A percentile compares a stretch with the other conserved stretches of the same genome.
These are phyloP conservation scores for Drosophila quadrilineata DNA, from an alignment of 1,140 invertebrate species.

Conservation along the genomic window DNA sequence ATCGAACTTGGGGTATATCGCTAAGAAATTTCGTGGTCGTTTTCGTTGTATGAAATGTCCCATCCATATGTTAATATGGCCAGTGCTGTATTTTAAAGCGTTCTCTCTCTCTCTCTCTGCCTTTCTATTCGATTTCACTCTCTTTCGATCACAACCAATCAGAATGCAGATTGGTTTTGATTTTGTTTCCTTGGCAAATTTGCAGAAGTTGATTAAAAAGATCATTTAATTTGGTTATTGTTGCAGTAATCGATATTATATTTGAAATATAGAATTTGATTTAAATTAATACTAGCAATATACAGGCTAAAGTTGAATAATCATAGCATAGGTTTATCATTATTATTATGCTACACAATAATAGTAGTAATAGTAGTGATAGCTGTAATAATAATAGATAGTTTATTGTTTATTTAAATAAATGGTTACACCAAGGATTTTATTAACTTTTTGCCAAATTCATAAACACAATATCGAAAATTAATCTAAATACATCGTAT, in stretches of 20 bases:
- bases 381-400: constrained; percentile 30
- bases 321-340: constrained; percentile 34
- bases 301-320: constrained; percentile 55
- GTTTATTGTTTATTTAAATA: constrained; percentile 34
- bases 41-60: too few relatives aligned
- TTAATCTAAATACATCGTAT: constrained; percentile 12
- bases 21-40: too few relatives aligned
- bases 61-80: too few relatives aligned
- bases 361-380: constrained; percentile 34
- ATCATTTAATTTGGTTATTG: constrained; percentile 8
- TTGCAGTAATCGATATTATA: constrained; percentile 56
- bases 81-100: too few relatives aligned
- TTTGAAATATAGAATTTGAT: constrained; percentile 77
- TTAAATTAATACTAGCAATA: constrained; percentile 73
- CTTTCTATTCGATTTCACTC: too few relatives aligned
- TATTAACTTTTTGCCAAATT: constrained; percentile 24
- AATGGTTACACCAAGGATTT: constrained; percentile 50
- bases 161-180: too few relatives aligned
- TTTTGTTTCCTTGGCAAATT: too few relatives aligned
- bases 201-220: too few relatives aligned
- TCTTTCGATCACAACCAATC: too few relatives aligned
- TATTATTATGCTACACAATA: constrained; percentile 62
- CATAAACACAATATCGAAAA: constrained; percentile 34
- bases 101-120: too few relatives aligned
- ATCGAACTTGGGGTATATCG: too few relatives aligned